Base-by-base conservation (phyloP, 2,797 vertebrate species). In the Mormyrus hasselquistii region DNA sequence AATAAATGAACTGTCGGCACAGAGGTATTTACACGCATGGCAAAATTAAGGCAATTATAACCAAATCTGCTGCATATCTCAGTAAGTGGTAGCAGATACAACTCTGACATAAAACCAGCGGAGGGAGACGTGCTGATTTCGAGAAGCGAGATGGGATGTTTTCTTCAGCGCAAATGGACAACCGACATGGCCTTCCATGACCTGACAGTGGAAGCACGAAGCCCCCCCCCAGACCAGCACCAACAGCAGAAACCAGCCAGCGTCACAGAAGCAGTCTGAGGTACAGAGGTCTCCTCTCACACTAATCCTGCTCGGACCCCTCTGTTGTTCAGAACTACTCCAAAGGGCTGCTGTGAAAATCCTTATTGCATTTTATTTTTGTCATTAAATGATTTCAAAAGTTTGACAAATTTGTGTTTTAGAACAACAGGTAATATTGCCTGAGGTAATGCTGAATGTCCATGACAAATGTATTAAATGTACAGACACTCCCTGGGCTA, bases 81-180 rank as follows among this genome's bases (percentile, higher is more conserved):
- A 93, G 91, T 97, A 96, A 97, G 95, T 96, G 95, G 94, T 97
- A 96, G 95, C 96, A 96, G 96, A 96, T 95, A 95, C 76, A 88
- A 76, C 92, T 91, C 92, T 90, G 90, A 94, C 93, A 91, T 91
- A 89, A 91, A 92, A 92, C 91, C 92, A 93, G 92, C 89, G 90
- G 91, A 87, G 92, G 92, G 94, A 93, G 94, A 94, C 92, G 53
- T 90, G 91, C 91, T 94, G 93, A 93, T 94, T 93, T 91, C 90
- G 89, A 93, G 90, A 73, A 87, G 90, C 82, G 76, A 90, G 88
- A 90, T 90, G 90, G 89, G 86, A 91, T 49, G 4, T 90, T 87
- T 90, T 88, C 89, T 87, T 88, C 89, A 89, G 90, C 92, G 91
- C 84, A 88, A 91, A 87, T 88, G 90, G 65, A 49, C 29, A 29